phyloP scores from a whole-genome alignment of 2,888 invertebrate genomes.

The Timema cristinae region DNA sequence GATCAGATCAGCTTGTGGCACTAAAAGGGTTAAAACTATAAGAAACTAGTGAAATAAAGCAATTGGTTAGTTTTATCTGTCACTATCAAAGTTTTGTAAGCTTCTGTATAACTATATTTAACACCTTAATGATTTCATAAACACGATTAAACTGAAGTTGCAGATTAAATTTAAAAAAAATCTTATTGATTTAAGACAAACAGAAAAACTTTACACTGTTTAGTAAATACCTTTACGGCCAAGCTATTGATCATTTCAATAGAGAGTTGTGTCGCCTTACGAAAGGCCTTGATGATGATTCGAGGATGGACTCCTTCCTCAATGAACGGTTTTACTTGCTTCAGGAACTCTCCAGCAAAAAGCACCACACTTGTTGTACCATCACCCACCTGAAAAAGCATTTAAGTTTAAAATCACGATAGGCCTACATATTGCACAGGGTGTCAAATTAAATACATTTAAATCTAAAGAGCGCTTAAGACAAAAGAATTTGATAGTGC shows the following conservation, averaged over 20 bases:
- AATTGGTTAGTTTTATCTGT: no score
- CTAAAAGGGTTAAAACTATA: no score
- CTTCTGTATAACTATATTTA: no score
- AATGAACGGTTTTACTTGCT: constrained; percentile 89
- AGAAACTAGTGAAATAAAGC: no score
- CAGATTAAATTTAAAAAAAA: no score
- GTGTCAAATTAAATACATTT: neutral
- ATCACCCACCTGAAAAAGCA: constrained; percentile 77
- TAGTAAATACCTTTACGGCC: constrained; percentile 57
- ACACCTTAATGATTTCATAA: no score
- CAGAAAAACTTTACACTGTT: no score
- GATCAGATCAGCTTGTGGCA: no score
- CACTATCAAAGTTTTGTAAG: no score
- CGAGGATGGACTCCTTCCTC: constrained; percentile 97
- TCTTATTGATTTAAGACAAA: no score
- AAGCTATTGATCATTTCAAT: constrained; percentile 78
- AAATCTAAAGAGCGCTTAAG: neutral
- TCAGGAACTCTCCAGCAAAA: constrained; percentile 91
- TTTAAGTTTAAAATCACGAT: constrained; percentile 9
- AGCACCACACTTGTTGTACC: constrained; percentile 98
- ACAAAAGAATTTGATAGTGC: neutral
- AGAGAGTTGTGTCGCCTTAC: constrained; percentile 77
- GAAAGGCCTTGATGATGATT: constrained; percentile 83
- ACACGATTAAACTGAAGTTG: no score
- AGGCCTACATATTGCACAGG: neutral